Percentiles rank a stretch among this genome's conserved stretches.
Evolutionary conservation across 1,140 invertebrate species (phyloP).

Genomic region (Nixonia krombeini): DNA sequence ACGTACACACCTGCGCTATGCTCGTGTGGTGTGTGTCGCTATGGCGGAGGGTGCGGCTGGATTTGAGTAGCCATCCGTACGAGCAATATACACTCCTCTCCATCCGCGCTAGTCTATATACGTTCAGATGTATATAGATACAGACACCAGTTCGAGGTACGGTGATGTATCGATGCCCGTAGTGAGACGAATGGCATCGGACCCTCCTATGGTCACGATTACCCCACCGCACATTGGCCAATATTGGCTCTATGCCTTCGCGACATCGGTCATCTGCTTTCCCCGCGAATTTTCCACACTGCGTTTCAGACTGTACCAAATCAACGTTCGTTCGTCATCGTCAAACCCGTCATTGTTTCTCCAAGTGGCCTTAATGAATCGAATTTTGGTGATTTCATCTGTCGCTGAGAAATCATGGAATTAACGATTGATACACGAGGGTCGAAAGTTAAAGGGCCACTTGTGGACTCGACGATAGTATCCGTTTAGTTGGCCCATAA

Average conservation of each 20-base stretch:
- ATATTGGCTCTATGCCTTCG: conserved; percentile 49
- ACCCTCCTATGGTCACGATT: conserved; percentile 64
- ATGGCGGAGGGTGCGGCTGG: conserved; percentile 58
- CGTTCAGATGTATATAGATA: conserved; percentile 52
- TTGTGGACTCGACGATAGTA: conserved; percentile 71
- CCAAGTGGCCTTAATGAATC: no score
- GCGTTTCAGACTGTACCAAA: no score
- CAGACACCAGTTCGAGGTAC: conserved; percentile 60
- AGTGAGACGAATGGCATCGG: conserved; percentile 67
- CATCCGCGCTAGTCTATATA: conserved; percentile 47
- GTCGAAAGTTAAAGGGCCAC: conserved; percentile 74
- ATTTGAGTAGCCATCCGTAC: conserved; percentile 63
- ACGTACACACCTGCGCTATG: conserved; percentile 7
- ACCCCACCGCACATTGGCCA: conserved; percentile 62
- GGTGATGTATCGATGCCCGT: conserved; percentile 68
- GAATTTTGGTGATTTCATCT: no score
- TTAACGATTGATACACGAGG: conserved; percentile 69
- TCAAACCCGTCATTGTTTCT: no score
- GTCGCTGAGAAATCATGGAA: conserved; percentile 62
- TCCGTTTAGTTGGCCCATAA: conserved; percentile 73
- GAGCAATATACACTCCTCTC: conserved; percentile 60
- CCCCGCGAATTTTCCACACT: conserved; percentile 20
- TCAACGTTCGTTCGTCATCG: no score
- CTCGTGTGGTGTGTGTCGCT: conserved; percentile 26
- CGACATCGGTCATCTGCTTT: conserved; percentile 17